Evolutionary conservation across 2,797 vertebrate genomes (phyloP), one percentile per base, ranked within the genome.

Genomic region (Gobionotothen gibberifrons): DNA sequence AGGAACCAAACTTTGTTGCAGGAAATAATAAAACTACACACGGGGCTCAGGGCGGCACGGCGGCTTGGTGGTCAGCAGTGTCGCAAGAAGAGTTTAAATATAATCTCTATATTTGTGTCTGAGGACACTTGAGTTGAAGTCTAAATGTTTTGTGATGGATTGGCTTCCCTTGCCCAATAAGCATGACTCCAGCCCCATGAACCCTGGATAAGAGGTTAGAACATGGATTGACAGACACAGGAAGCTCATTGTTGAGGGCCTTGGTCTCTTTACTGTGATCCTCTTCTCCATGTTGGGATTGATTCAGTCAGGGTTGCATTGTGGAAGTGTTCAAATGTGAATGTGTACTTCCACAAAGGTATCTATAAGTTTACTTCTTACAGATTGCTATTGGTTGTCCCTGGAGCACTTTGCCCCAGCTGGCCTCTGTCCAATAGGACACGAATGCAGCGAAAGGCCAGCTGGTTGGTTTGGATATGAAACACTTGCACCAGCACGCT

Each of bases 251-350:
- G 64, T 71, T 74, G 11, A 2, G 29, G 42, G 55, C 43, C 73
- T 82, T 72, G 53, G 47, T 83, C 70, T 80, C 32, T 13, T 71
- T 44, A 48, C 61, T 62, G n/a, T 74, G 54, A 53, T 78, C 47
- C 42, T 68, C n/a, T 56, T 48, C 22, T 61, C 19, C 2, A 9
- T 44, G 56, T 40, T 29, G 59, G 29, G 49, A 29, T 32, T 58
- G 46, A 61, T 54, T 60, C 46, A 39, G 55, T 52, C 48, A 53
- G 17, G 13, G 3, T 51, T 42, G 29, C 46, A 29, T 19, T 14
- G 16, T 36, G 21, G 15, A 59, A 47, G 29, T 39, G 7, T 69
- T 52, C 1, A 51, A 56, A 43, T 39, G 15, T 66, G 11, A 44
- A 26, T 4, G 16, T 42, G 14, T 16, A 22, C 39, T 17, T 47